phyloP scores from a whole-genome alignment of 53 echinoderm and acorn worm species.

The Astropecten irregularis region DNA sequence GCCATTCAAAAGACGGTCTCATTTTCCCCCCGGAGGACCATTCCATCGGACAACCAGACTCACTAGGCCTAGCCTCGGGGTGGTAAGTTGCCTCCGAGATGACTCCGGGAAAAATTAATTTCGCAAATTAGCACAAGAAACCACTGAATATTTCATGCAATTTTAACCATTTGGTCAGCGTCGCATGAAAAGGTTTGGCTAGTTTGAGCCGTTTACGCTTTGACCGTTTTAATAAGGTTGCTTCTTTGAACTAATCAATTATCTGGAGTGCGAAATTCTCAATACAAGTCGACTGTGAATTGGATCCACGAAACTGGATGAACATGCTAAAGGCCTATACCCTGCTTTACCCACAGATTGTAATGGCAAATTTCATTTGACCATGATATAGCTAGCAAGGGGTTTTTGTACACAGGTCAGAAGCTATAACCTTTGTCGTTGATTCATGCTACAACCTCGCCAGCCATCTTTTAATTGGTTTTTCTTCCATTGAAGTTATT shows the following conservation, averaged over 20 bases:
- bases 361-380: no score
- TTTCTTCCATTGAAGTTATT: no score
- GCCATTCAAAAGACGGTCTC: neutral
- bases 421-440: no score
- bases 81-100: neutral
- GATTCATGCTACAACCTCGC: no score
- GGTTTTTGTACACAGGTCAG: no score
- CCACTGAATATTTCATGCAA: conserved; percentile 55
- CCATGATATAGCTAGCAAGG: no score
- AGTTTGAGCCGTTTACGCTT: conserved; percentile 15
- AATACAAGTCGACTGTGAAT: no score
- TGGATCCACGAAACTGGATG: no score
- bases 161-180: conserved; percentile 39
- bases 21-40: conserved; percentile 6
- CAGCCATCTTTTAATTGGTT: no score
- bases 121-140: conserved; percentile 30
- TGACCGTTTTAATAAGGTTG: neutral
- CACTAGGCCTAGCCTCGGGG: conserved; percentile 10
- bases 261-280: neutral
- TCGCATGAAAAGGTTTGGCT: conserved; percentile 4
- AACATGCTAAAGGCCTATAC: no score
- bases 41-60: conserved; percentile 29
- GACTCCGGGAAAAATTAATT: conserved; percentile 41
- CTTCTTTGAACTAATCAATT: conserved; percentile 9
- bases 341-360: no score